Evolutionary conservation across 1,140 invertebrate genomes (phyloP), one percentile per base, ranked within the genome.

Genomic region (Hylyphantes graminicola): DNA sequence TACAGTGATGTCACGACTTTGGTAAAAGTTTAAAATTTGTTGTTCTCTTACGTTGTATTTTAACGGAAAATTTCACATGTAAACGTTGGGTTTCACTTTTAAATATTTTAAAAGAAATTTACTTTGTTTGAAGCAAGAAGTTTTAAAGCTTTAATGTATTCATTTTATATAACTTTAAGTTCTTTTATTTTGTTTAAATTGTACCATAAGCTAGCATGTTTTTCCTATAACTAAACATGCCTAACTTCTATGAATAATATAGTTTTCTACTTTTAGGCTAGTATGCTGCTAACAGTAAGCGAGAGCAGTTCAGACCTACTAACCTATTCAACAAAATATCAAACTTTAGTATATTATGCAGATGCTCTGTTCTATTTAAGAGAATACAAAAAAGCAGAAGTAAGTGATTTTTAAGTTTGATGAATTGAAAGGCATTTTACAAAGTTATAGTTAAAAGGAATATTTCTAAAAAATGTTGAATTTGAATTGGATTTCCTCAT

Each of bases 331-430:
- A 79, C 64, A 11, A 79, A 79, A 15, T 79, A 79, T 67, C 76
- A 79, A 13, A 79, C 76, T 17, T 68, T 35, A 67, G 76, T 79
- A 15, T 79, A 79, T 67, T 79, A 79, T 79, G 76, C 61, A n/a
- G 76, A 79, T 57, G 67, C 76, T 55, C 48, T 79, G 13, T n/a
- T 67, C 13, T 21, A 55, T 13, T 21, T 79, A 13, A 79, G 68
- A 55, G 76, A 79, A 35, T 79, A 67, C 17, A 67, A 67, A n/a
- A 67, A 57, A 55, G 76, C 76, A 15, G 76, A 79, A 54, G 76
- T 79, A 67, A 13, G 73, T 59, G 21, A 8, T 76, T 9, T 61
- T 19, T 63, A n/a, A n/a, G n/a, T n/a, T n/a, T n/a, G n/a, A n/a
- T n/a, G n/a, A n/a, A n/a, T n/a, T n/a, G n/a, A n/a, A n/a, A n/a